A percentile compares a stretch with the other conserved stretches of the same genome.
These are phyloP conservation scores for Anguilla megastoma DNA, from an alignment of 2,797 vertebrate genomes.

Conservation along the genomic window DNA sequence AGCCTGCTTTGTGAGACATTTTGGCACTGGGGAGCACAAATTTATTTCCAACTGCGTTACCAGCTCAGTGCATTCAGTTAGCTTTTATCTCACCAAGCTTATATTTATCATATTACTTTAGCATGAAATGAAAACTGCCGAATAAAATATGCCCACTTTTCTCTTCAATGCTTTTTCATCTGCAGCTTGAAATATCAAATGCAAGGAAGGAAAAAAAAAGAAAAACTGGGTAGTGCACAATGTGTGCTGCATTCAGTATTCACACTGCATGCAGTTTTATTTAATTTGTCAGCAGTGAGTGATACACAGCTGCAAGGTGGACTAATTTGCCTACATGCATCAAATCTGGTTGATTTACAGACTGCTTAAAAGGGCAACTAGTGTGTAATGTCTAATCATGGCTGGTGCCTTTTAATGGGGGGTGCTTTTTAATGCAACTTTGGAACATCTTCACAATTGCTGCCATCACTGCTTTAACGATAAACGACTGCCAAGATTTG, in stretches of 20 bases:
- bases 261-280: conserved; percentile 40
- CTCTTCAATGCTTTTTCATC: conserved; percentile 70
- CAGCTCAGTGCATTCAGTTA: conserved; percentile 64
- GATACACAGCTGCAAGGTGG: background rate
- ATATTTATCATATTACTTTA: conserved; percentile 77
- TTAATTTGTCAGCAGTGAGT: conserved; percentile 17
- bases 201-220: conserved; percentile 24
- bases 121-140: conserved; percentile 74
- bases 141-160: conserved; percentile 71
- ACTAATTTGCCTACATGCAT: background rate
- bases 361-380: background rate
- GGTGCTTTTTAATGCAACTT: background rate
- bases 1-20: conserved; percentile 5
- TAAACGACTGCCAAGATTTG: background rate
- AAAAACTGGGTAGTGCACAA: conserved; percentile 67
- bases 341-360: background rate
- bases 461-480: conserved; percentile 1
- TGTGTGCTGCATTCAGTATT: conserved; percentile 66
- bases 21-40: conserved; percentile 45
- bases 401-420: background rate
- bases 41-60: conserved; percentile 66
- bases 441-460: background rate
- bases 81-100: conserved; percentile 68
- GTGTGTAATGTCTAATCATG: background rate
- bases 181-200: conserved; percentile 46